Conservation (phyloP, 2,888 invertebrate genomes). For the Cheiracanthium punctorium region DNA sequence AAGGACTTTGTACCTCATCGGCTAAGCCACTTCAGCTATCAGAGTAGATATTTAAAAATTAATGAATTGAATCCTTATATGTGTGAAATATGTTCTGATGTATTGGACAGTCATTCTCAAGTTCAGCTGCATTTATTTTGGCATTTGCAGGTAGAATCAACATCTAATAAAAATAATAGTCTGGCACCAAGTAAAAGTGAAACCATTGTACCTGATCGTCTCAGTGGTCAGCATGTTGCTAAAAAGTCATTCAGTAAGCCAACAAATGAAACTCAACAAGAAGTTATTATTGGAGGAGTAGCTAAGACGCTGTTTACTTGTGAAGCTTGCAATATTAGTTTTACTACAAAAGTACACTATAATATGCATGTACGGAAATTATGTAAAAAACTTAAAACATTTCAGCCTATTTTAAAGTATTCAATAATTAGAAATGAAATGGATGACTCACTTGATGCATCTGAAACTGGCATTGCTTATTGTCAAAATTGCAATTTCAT, state of each 20-base stretch:
- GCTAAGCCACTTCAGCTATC: slow-evolving; percentile 46
- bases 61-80: slow-evolving; percentile 39
- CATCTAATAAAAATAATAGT: slow-evolving; percentile 19
- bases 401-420: not conserved
- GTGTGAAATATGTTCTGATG: slow-evolving; percentile 61
- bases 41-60: slow-evolving; percentile 41
- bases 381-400: slow-evolving; percentile 28
- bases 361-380: slow-evolving; percentile 59
- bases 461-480: not conserved
- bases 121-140: slow-evolving; percentile 61
- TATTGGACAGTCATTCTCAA: slow-evolving; percentile 40
- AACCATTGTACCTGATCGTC: slow-evolving; percentile 25
- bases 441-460: not conserved
- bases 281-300: slow-evolving; percentile 54
- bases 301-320: slow-evolving; percentile 60
- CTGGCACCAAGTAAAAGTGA: slow-evolving; percentile 25
- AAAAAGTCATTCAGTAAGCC: slow-evolving; percentile 51
- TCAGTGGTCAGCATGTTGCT: slow-evolving; percentile 58
- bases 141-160: slow-evolving; percentile 50
- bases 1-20: slow-evolving; percentile 65
- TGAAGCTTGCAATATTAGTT: slow-evolving; percentile 49
- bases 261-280: slow-evolving; percentile 29
- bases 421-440: not conserved
- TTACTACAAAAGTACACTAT: slow-evolving; percentile 56
- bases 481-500: slow-evolving; percentile 26